These are phyloP conservation scores for Platynereis dumerilii DNA, from an alignment of 2,888 invertebrate genomes.

Conservation along the genomic window DNA sequence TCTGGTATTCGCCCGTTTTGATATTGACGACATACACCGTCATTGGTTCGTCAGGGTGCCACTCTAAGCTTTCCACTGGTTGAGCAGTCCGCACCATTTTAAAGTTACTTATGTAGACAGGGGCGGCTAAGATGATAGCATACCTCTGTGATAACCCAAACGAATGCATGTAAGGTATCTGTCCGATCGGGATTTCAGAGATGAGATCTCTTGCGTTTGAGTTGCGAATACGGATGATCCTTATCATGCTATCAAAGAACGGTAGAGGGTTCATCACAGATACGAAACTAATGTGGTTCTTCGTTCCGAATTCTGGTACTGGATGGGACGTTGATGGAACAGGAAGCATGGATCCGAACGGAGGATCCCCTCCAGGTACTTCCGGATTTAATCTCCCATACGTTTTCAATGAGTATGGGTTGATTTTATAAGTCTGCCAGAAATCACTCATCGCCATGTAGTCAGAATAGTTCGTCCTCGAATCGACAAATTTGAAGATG, in stretches of 20 bases:
- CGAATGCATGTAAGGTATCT: slow-evolving; percentile 57
- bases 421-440: slow-evolving; percentile 51
- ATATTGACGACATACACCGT: slow-evolving; percentile 46
- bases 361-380: slow-evolving; percentile 25
- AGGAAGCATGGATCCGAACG: slow-evolving; percentile 40
- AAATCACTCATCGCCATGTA: slow-evolving; percentile 53
- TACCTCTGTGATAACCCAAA: slow-evolving; percentile 52
- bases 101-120: slow-evolving; percentile 48
- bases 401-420: slow-evolving; percentile 39
- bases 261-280: slow-evolving; percentile 49
- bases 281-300: slow-evolving; percentile 47
- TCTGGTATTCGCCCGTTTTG: slow-evolving; percentile 40
- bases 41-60: slow-evolving; percentile 42
- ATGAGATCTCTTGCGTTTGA: slow-evolving; percentile 44
- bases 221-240: slow-evolving; percentile 47
- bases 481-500: slow-evolving; percentile 41
- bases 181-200: slow-evolving; percentile 46
- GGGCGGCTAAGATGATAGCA: slow-evolving; percentile 51
- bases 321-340: slow-evolving; percentile 56
- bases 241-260: slow-evolving; percentile 41
- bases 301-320: slow-evolving; percentile 49
- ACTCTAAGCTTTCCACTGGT: slow-evolving; percentile 51
- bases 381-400: slow-evolving; percentile 34
- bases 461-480: slow-evolving; percentile 17
- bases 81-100: slow-evolving; percentile 48